phyloP scores from a whole-genome alignment of 2,113 vertebrate genomes.

The Platichthys stellatus region DNA sequence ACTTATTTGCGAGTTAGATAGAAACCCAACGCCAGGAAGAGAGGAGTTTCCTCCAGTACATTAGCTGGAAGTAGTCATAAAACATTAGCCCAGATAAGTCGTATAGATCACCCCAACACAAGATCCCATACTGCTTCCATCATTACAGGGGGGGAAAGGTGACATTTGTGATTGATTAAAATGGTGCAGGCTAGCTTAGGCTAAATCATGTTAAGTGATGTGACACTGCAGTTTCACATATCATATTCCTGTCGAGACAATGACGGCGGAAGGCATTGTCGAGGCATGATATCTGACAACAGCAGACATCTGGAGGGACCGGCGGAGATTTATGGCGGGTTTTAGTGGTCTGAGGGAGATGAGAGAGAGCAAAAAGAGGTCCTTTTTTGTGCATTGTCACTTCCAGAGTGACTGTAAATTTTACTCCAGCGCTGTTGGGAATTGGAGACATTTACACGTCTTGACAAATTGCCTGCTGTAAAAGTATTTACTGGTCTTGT shows the following conservation, averaged over 20 bases:
- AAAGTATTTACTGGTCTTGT: slow-evolving; percentile 92
- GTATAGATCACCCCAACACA: slow-evolving; percentile 91
- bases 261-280: slow-evolving; percentile 95
- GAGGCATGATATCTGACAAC: slow-evolving; percentile 93
- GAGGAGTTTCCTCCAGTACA: slow-evolving; percentile 81
- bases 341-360: slow-evolving; percentile 88
- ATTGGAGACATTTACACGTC: slow-evolving; percentile 89
- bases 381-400: slow-evolving; percentile 94
- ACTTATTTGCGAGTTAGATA: slow-evolving; percentile 87
- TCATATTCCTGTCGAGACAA: slow-evolving; percentile 98
- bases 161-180: slow-evolving; percentile 99
- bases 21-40: slow-evolving; percentile 81
- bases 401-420: slow-evolving; percentile 96
- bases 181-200: slow-evolving; percentile 88
- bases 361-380: slow-evolving; percentile 86
- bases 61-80: slow-evolving; percentile 83
- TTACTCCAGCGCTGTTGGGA: slow-evolving; percentile 88
- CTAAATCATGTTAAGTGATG: slow-evolving; percentile 98
- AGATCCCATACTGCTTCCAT: slow-evolving; percentile 89
- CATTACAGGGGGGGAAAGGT: slow-evolving; percentile 89
- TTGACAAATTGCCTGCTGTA: slow-evolving; percentile 93
- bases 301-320: slow-evolving; percentile 86
- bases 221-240: slow-evolving; percentile 96
- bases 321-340: slow-evolving; percentile 91
- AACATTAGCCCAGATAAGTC: slow-evolving; percentile 89